Base-by-base conservation (phyloP, 2,888 invertebrate species). In the Endotricha flammealis region DNA sequence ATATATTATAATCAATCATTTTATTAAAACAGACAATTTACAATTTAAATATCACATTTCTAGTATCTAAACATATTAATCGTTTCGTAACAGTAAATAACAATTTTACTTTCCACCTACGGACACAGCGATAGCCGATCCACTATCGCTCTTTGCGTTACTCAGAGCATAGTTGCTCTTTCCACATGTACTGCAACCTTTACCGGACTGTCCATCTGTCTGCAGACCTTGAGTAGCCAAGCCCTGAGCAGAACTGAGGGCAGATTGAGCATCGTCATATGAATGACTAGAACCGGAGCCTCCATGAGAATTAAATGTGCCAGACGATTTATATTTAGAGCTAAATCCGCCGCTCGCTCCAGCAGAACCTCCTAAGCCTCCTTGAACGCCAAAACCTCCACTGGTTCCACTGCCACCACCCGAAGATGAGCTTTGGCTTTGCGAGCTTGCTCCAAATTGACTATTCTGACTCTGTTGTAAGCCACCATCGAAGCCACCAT, bases 51-150 rank as follows among this genome's bases (percentile, higher is more conserved):
- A n/a, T n/a, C n/a, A n/a, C n/a, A n/a, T n/a, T n/a, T n/a, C n/a
- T n/a, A n/a, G n/a, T n/a, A n/a, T n/a, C n/a, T n/a, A n/a, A n/a
- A n/a, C n/a, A n/a, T n/a, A n/a, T n/a, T n/a, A n/a, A n/a, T n/a
- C n/a, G n/a, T n/a, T n/a, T n/a, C n/a, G n/a, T n/a, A n/a, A n/a
- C n/a, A n/a, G n/a, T n/a, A n/a, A n/a, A n/a, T 25, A 29, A 6
- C 5, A 4, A 14, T 11, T 7, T 20, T 23, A 39, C 63, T 70
- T 80, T 46, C 81, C 79, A 13, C 78, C 76, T 9, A 82, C 64
- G 6, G 85, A 81, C 1, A 86, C 37, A n/a, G 85, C 79, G 1
- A 86, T 54, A 0, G 85, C 85, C 5, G 68, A 62, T 8, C 85
- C 85, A 16, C 53, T 67, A 32, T 64, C 54, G 41, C 80, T 83